A percentile compares a stretch with the other conserved stretches of the same genome.
These are phyloP conservation scores for Scatophagus argus DNA, from an alignment of 2,113 vertebrate species.

Conservation along the genomic window DNA sequence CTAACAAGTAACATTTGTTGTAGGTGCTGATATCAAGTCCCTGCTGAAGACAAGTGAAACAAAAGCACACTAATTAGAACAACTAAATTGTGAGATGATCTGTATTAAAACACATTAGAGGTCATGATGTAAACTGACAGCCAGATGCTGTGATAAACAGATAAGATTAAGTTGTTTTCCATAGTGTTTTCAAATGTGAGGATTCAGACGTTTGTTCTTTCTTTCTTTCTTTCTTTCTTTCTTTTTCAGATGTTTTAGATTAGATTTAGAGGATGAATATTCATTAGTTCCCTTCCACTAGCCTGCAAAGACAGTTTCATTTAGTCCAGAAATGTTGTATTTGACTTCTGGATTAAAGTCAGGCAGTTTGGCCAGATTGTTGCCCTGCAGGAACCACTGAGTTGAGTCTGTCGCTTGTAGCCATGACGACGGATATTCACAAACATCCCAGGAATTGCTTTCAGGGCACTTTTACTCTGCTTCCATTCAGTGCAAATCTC, in stretches of 20 bases:
- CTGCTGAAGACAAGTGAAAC: too few species aligned
- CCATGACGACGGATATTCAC: constrained; percentile 62
- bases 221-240: too few species aligned
- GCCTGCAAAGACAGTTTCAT: constrained; percentile 32
- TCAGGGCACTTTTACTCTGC: constrained; percentile 44
- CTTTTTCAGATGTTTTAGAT: too few species aligned
- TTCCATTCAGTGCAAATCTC: constrained; percentile 61
- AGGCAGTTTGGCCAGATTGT: constrained; percentile 21
- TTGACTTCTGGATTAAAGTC: constrained; percentile 52
- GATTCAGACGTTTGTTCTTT: background rate
- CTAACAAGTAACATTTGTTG: background rate
- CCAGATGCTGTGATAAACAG: too few species aligned
- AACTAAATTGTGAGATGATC: too few species aligned
- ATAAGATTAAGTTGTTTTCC: background rate
- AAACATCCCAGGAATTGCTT: constrained; percentile 56
- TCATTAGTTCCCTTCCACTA: constrained; percentile 17
- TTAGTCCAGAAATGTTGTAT: constrained; percentile 36
- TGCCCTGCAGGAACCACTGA: constrained; percentile 32
- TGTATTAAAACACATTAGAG: too few species aligned
- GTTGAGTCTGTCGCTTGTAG: constrained; percentile 36
- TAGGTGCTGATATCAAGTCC: background rate
- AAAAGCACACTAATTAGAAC: too few species aligned
- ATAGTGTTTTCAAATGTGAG: background rate
- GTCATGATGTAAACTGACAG: too few species aligned
- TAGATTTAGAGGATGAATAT: constrained; percentile 10